These are phyloP conservation scores for Aythya baeri DNA, from an alignment of 2,113 vertebrate genomes.

Conservation along the genomic window DNA sequence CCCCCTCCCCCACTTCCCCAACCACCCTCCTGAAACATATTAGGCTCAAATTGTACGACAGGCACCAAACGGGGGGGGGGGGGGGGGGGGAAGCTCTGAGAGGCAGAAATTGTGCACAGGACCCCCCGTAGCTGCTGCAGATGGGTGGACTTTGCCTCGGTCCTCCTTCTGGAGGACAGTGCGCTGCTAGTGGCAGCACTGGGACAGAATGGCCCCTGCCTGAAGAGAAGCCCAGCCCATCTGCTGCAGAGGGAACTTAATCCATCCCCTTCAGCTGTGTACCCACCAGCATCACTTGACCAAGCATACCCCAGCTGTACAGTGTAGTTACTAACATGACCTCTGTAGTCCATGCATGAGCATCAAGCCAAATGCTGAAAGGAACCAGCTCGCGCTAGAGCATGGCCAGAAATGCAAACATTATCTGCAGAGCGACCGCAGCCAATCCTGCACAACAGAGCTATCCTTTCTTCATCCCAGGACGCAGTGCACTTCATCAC, in stretches of 20 bases:
- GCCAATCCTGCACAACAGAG: neutral
- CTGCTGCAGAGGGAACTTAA: neutral
- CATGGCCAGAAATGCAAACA: neutral
- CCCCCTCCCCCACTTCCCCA: constrained; percentile 56
- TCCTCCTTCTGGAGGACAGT: neutral
- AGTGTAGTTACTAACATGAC: neutral
- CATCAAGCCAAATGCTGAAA: neutral
- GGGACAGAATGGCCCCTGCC: neutral
- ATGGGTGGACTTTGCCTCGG: neutral
- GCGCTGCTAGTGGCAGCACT: neutral
- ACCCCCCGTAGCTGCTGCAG: neutral
- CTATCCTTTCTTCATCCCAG: neutral
- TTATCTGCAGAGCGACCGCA: neutral
- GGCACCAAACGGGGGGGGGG: neutral
- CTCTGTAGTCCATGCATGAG: fast-evolving
- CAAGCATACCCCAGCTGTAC: neutral
- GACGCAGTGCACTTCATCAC: neutral
- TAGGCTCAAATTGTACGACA: constrained; percentile 45
- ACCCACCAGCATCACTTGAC: neutral
- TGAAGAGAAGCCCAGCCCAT: neutral
- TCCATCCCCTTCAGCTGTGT: fast-evolving
- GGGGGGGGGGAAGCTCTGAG: neutral
- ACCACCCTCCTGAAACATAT: constrained; percentile 41
- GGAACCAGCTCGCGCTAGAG: neutral
- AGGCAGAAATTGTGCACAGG: fast-evolving